Evolutionary conservation across 35 echinoderm and acorn worm species (phyloP).

Genomic region (Ptychodera flava): DNA sequence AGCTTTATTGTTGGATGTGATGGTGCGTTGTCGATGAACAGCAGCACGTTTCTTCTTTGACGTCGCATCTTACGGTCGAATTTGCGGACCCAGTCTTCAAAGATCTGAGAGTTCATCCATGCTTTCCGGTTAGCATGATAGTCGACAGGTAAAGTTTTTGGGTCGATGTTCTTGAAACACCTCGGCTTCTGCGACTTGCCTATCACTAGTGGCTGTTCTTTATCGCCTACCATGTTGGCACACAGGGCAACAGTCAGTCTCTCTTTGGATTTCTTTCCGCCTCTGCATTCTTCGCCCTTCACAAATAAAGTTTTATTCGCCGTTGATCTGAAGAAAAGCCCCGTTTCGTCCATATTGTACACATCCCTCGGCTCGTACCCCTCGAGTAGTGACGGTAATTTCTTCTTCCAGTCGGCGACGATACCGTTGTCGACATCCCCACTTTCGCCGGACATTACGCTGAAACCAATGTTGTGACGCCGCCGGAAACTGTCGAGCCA

Average conservation of each 20-base stretch:
- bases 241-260: background rate
- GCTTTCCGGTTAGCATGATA: slow-evolving; percentile 37
- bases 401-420: slow-evolving; percentile 4
- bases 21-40: too few relatives aligned
- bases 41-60: slow-evolving; percentile 17
- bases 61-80: too few relatives aligned
- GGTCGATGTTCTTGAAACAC: slow-evolving; percentile 6
- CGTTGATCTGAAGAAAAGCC: slow-evolving; percentile 21
- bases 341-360: slow-evolving; percentile 33
- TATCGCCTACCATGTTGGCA: slow-evolving; percentile 21
- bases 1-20: too few relatives aligned
- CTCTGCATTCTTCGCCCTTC: slow-evolving; percentile 5
- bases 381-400: background rate
- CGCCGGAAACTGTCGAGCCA: too few relatives aligned
- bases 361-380: slow-evolving; percentile 17
- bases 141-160: slow-evolving; percentile 11
- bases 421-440: background rate
- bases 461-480: too few relatives aligned
- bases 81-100: slow-evolving; percentile 24
- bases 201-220: slow-evolving; percentile 25
- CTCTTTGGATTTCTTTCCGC: slow-evolving; percentile 17
- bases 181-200: slow-evolving; percentile 23
- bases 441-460: slow-evolving; percentile 12
- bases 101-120: slow-evolving; percentile 34
- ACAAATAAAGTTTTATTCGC: slow-evolving; percentile 25